Conservation (phyloP, 2,888 invertebrate species). For the Dasypogon diadema region DNA sequence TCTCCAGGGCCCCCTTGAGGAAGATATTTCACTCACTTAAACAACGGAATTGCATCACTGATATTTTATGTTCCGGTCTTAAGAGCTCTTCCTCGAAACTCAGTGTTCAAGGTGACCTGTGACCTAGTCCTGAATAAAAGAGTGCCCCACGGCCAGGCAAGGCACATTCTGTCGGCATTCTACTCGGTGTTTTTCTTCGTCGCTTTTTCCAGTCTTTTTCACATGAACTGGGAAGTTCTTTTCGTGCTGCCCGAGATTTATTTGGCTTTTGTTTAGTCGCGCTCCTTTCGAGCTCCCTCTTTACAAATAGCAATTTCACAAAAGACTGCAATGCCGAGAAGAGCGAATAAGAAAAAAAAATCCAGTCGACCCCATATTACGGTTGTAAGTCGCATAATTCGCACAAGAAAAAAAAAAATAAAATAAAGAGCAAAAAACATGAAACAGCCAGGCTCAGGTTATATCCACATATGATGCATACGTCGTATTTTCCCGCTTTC, state of each 20-base stretch:
- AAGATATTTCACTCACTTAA: no score
- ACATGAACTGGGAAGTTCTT: slow-evolving; percentile 24
- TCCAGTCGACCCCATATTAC: slow-evolving; percentile 4
- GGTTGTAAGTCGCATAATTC: slow-evolving; percentile 18
- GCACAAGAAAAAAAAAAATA: background rate
- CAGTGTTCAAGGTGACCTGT: background rate
- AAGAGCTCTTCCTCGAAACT: background rate
- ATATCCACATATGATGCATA: slow-evolving; percentile 34
- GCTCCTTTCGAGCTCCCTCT: background rate
- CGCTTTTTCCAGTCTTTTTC: slow-evolving; percentile 15
- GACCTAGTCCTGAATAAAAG: slow-evolving; percentile 21
- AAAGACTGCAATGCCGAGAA: slow-evolving; percentile 15
- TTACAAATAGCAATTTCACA: slow-evolving; percentile 3
- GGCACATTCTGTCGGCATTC: slow-evolving; percentile 6
- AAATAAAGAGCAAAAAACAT: no score
- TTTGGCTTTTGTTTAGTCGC: slow-evolving; percentile 35
- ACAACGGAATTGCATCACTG: background rate
- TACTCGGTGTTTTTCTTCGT: slow-evolving; percentile 10
- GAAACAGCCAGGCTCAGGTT: background rate
- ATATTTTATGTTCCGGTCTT: background rate
- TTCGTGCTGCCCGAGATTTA: slow-evolving; percentile 21
- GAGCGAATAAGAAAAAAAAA: slow-evolving; percentile 4
- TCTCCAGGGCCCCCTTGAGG: no score
- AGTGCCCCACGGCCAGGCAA: background rate
- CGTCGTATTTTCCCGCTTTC: background rate